These are phyloP conservation scores for Seriola quinqueradiata DNA, from an alignment of 2,113 vertebrate species.

Conservation along the genomic window DNA sequence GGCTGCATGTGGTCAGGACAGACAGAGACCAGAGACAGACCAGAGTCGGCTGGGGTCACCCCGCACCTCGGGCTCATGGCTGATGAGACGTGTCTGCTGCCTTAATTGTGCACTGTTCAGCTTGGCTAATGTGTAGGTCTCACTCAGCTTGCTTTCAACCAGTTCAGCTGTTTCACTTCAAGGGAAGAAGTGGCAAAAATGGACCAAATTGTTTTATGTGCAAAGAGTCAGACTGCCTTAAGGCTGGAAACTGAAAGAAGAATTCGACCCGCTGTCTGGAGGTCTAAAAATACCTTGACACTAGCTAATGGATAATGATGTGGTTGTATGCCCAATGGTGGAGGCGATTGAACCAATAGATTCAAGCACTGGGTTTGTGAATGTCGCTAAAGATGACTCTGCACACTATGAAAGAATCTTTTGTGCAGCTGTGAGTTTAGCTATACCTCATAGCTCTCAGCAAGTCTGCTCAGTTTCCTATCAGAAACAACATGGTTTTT, in stretches of 20 bases:
- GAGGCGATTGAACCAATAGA: conserved; percentile 7
- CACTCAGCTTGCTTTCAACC: conserved; percentile 29
- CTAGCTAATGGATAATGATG: conserved; percentile 49
- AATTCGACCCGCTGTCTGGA: conserved; percentile 41
- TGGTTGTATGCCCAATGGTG: conserved; percentile 30
- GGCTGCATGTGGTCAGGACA: conserved; percentile 28
- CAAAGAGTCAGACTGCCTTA: conserved; percentile 39
- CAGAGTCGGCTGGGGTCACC: conserved; percentile 58
- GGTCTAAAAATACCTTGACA: conserved; percentile 56
- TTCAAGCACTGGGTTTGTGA: background rate
- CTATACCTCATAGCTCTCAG: background rate
- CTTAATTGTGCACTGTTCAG: conserved; percentile 45
- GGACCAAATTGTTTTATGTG: conserved; percentile 39
- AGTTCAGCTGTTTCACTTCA: conserved; percentile 63
- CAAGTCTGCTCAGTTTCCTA: conserved; percentile 11
- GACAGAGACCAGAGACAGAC: conserved; percentile 45
- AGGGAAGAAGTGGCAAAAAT: conserved; percentile 37
- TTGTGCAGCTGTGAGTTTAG: conserved; percentile 35
- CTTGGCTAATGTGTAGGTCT: conserved; percentile 22
- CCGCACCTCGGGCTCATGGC: conserved; percentile 48
- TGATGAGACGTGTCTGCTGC: conserved; percentile 54
- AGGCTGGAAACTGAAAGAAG: conserved; percentile 50
- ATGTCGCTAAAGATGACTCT: background rate
- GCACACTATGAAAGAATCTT: conserved; percentile 23
- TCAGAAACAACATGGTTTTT: conserved; percentile 3